Conservation (phyloP, 2,113 vertebrate genomes). For the Hyaena hyaena region DNA sequence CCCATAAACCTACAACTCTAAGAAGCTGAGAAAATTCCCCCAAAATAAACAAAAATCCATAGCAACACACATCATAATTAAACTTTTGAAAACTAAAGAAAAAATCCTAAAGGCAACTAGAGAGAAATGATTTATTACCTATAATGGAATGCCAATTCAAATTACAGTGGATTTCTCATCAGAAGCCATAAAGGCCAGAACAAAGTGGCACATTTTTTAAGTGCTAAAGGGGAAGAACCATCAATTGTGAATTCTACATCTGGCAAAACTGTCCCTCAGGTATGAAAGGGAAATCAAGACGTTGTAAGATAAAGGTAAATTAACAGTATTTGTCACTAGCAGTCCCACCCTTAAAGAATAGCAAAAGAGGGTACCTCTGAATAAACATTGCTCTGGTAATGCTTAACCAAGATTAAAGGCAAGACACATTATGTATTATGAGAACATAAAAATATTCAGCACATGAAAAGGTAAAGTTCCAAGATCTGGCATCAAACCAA, state of each 20-base stretch:
- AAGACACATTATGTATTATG: neutral
- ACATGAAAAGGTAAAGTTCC: slow-evolving; percentile 14
- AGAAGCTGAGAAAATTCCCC: neutral
- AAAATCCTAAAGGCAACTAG: neutral
- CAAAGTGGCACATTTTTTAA: neutral
- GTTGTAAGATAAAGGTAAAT: neutral
- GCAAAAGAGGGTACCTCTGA: neutral
- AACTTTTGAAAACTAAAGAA: neutral
- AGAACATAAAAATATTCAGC: neutral
- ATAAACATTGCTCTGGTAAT: neutral
- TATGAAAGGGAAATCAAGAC: neutral
- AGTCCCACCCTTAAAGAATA: neutral
- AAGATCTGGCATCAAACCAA: neutral
- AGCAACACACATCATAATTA: neutral
- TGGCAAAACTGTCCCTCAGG: neutral
- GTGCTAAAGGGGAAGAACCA: neutral
- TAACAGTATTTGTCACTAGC: neutral
- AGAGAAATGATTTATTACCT: neutral
- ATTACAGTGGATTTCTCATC: neutral
- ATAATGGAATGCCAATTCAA: neutral
- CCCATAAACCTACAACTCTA: neutral
- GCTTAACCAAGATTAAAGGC: neutral
- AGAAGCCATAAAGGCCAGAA: neutral
- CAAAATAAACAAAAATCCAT: neutral
- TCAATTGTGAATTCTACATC: neutral